Evolutionary conservation across 2,888 invertebrate species (phyloP), one percentile per base, ranked within the genome.

Genomic region (Diaperis boleti): DNA sequence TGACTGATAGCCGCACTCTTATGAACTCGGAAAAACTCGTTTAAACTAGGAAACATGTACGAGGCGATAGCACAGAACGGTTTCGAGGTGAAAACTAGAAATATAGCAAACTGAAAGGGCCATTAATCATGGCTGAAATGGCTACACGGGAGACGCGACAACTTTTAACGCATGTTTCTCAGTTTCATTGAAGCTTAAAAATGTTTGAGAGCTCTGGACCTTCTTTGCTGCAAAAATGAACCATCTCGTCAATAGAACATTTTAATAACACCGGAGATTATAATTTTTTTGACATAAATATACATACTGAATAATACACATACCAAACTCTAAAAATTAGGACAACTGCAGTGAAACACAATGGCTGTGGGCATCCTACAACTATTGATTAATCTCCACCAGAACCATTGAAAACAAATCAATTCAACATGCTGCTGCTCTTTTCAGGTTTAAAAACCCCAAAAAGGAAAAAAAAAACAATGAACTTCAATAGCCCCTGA

Each of bases 21-120:
- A 52, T 52, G 45, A 57, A 63, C 57, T 59, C 33, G 59, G 56
- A 56, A 50, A 62, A 57, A 63, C 57, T 63, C 63, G 59, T 57
- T 63, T 63, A 37, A 31, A 37, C 33, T 52, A 33, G 42, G 60
- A 52, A 49, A 47, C 54, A 47, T 61, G 37, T 44, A 22, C 13
- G 44, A 45, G 45, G 45, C 44, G 56, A 56, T 56, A 56, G 56
- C 29, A 55, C 55, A 55, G 42, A 55, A 55, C 33, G 42, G 55
- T 60, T 52, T 8, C 47, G 61, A 54, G 54, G 54, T 44, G 54
- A 61, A 44, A 61, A 61, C 54, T 55, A 61, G 42, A 61, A 61
- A 55, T 55, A 55, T 42, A 26, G 39, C 37, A 45, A 22, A 52
- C 11, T 50, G 44, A 22, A 31, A 31, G 59, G 11, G 10, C 44